phyloP scores from a whole-genome alignment of 2,113 vertebrate genomes.

The Varanus komodoensis region DNA sequence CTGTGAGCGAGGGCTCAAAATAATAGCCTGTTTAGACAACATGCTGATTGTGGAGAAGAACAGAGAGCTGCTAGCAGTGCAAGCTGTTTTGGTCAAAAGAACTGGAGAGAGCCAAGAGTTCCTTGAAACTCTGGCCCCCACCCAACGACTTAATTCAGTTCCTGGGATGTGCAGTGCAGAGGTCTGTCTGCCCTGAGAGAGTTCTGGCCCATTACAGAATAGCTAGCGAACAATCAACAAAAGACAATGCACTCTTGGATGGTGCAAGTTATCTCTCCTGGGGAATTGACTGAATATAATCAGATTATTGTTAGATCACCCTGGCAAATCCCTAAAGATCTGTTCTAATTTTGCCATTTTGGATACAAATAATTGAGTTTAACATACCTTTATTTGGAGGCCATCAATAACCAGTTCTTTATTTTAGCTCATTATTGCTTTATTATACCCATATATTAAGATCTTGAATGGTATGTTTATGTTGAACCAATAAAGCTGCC shows the following conservation, averaged over 20 bases:
- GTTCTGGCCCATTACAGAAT: conserved; percentile 28
- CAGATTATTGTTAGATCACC: conserved; percentile 30
- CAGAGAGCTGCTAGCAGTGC: conserved; percentile 51
- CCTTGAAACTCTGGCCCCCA: conserved; percentile 56
- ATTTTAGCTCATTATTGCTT: neutral
- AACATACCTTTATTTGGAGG: neutral
- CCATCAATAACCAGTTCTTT: neutral
- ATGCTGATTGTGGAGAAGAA: conserved; percentile 65
- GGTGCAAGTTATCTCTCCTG: conserved; percentile 16
- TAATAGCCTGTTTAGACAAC: conserved; percentile 72
- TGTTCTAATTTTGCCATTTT: conserved; percentile 12
- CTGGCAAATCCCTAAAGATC: neutral
- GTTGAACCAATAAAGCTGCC: neutral
- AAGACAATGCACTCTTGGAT: conserved; percentile 16
- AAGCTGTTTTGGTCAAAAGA: conserved; percentile 65
- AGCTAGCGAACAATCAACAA: conserved; percentile 23
- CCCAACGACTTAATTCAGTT: conserved; percentile 43
- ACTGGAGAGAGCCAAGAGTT: conserved; percentile 43
- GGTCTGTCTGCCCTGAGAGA: conserved; percentile 29
- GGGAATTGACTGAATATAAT: conserved; percentile 35
- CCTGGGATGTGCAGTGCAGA: conserved; percentile 33
- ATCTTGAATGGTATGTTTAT: neutral
- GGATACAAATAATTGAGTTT: neutral
- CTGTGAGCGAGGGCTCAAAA: conserved; percentile 34
- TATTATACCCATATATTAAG: neutral